Evolutionary conservation across 64 coral and sea anemone genomes (phyloP), one percentile per base, ranked within the genome.

Genomic region (Exaiptasia diaphana): DNA sequence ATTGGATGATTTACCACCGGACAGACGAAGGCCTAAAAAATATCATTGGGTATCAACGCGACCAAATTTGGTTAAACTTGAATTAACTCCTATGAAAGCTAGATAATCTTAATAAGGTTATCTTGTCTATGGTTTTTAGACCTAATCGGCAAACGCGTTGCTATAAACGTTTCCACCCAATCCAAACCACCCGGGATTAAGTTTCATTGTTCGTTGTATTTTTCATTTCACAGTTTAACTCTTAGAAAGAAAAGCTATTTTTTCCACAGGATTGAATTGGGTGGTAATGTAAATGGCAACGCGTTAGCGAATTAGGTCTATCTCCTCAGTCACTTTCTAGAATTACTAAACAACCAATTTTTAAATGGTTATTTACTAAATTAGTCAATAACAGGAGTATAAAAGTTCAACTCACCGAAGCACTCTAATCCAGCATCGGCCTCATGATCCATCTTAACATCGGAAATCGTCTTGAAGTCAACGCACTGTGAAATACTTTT

Each of bases 21-120:
- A 53, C 29, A 85, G 82, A 38, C 82, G 61, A 65, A 35, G 30
- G 8, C 61, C 61, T 65, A 18, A 11, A 36, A 62, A 62, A 55
- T 55, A 55, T 0, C 4, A 55, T 55, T 31, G 34, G 34, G 58
- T 56, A 22, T 6, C 18, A 7, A 21, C 9, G n/a, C n/a, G n/a
- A n/a, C 8, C 8, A 56, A 0, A 55, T 55, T 55, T 9, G 25
- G 5, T 55, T 55, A 2, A 23, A 15, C 4, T 2, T 5, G 25
- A 3, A 21, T 17, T 55, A 55, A 55, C 25, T 0, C 6, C 9
- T 15, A 55, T 17, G 0, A 20, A 21, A 23, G 7, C 6, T 18
- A 5, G 17, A 55, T 55, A 5, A 17, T 21, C 17, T 1, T 55
- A 3, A 55, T 4, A 15, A 15, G 6, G 15, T 6, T 46, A 46